Percentiles rank a stretch among this genome's conserved stretches.
Evolutionary conservation across 2,888 invertebrate genomes (phyloP).

Genomic region (Trachelus tabidus): DNA sequence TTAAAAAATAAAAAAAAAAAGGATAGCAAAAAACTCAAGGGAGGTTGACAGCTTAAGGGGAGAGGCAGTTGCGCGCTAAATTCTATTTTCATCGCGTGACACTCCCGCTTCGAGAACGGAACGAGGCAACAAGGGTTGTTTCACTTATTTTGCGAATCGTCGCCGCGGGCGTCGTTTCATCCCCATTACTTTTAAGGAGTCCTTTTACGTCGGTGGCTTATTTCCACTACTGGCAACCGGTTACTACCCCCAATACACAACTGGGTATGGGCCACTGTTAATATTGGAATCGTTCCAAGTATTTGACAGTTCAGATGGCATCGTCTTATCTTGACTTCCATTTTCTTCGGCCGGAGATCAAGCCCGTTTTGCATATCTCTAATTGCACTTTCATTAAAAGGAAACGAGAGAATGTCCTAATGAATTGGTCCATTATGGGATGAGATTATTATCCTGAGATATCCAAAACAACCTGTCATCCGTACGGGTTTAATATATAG

Average conservation of each 20-base stretch:
- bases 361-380: conserved; percentile 57
- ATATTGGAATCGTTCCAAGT: conserved; percentile 56
- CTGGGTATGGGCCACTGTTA: conserved; percentile 28
- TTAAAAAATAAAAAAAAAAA: conserved; percentile 6
- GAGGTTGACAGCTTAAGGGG: conserved; percentile 1
- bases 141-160: not conserved
- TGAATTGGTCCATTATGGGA: conserved; percentile 49
- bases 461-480: not conserved
- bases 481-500: too few relatives aligned
- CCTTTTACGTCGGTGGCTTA: not conserved
- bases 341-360: conserved; percentile 43
- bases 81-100: conserved; percentile 18
- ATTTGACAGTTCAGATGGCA: conserved; percentile 54
- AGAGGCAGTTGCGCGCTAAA: conserved; percentile 10
- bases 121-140: conserved; percentile 1
- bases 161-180: conserved; percentile 17
- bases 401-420: conserved; percentile 49
- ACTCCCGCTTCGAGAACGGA: not conserved
- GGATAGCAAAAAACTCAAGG: conserved; percentile 12
- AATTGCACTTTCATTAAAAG: conserved; percentile 55
- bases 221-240: not conserved
- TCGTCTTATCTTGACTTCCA: conserved; percentile 31
- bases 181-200: conserved; percentile 30
- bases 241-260: not conserved
- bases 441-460: conserved; percentile 1